These are phyloP conservation scores for Anisognathus igniventris DNA, from an alignment of 2,797 vertebrate species.

Conservation along the genomic window DNA sequence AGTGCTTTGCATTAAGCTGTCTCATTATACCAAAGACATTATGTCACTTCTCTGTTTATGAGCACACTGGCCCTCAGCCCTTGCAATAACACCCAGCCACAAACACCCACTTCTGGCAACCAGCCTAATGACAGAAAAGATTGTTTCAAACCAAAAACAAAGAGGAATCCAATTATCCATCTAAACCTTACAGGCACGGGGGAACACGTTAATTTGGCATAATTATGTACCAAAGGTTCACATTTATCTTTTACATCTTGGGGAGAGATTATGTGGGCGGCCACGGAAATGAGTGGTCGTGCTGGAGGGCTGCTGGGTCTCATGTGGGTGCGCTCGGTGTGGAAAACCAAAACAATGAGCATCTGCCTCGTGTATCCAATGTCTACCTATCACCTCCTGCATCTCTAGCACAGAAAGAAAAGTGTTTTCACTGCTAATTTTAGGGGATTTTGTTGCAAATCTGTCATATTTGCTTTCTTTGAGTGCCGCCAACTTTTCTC, in stretches of 20 bases:
- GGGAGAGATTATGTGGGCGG: background rate
- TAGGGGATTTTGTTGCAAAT: background rate
- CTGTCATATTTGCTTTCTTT: background rate
- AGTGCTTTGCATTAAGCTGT: constrained; percentile 44
- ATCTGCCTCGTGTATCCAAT: background rate
- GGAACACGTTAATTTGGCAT: constrained; percentile 7
- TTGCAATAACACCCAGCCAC: constrained; percentile 32
- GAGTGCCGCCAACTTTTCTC: background rate
- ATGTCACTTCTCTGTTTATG: constrained; percentile 55
- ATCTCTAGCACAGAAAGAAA: background rate
- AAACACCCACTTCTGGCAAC: constrained; percentile 52
- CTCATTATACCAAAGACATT: constrained; percentile 56
- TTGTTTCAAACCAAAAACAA: constrained; percentile 20
- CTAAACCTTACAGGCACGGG: background rate
- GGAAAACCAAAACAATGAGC: background rate
- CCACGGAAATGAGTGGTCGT: background rate
- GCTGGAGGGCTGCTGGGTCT: background rate
- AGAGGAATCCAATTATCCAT: constrained; percentile 33
- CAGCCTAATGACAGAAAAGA: constrained; percentile 51
- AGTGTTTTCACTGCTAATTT: background rate
- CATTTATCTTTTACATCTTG: constrained; percentile 26
- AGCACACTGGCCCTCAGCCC: constrained; percentile 17
- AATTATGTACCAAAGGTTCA: background rate
- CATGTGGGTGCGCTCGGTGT: background rate
- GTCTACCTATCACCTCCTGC: background rate